These are phyloP conservation scores for Etheostoma spectabile DNA, from an alignment of 2,113 vertebrate species.

Conservation along the genomic window DNA sequence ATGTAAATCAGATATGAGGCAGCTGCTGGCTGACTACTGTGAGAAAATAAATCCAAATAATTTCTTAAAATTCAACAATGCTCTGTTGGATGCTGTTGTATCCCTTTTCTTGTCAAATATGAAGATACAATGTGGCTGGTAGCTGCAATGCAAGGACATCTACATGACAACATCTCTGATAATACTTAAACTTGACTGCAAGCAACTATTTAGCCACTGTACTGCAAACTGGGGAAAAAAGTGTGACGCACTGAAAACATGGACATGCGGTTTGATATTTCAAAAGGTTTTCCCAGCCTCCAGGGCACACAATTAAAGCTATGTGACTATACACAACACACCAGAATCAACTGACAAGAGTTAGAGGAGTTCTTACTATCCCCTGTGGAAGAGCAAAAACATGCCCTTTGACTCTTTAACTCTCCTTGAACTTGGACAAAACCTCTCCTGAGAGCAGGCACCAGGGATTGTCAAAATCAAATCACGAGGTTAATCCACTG, in stretches of 20 bases:
- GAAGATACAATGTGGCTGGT: background rate
- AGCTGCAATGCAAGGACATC: background rate
- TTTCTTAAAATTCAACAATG: background rate
- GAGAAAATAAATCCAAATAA: conserved; percentile 22
- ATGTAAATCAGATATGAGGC: conserved; percentile 40
- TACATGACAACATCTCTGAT: conserved; percentile 17
- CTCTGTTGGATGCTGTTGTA: background rate
- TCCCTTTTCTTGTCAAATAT: background rate
- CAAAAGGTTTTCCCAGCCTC: conserved; percentile 6
- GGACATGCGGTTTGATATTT: background rate
- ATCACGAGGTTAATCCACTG: conserved; percentile 58
- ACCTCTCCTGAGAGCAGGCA: conserved; percentile 32
- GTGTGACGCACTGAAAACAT: conserved; percentile 34
- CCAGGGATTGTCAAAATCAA: conserved; percentile 48
- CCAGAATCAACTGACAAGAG: conserved; percentile 34
- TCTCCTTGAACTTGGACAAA: conserved; percentile 58
- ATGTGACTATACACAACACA: conserved; percentile 13
- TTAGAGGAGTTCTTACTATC: conserved; percentile 6
- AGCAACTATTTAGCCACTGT: conserved; percentile 34
- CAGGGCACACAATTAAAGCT: conserved; percentile 6
- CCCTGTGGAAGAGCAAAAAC: conserved; percentile 25
- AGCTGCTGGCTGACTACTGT: conserved; percentile 4
- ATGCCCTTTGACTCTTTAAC: conserved; percentile 49
- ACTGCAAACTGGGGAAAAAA: conserved; percentile 20
- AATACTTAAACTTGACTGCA: conserved; percentile 5